Conservation (phyloP, 2,888 invertebrate species). For the Drosophila mercatorum region DNA sequence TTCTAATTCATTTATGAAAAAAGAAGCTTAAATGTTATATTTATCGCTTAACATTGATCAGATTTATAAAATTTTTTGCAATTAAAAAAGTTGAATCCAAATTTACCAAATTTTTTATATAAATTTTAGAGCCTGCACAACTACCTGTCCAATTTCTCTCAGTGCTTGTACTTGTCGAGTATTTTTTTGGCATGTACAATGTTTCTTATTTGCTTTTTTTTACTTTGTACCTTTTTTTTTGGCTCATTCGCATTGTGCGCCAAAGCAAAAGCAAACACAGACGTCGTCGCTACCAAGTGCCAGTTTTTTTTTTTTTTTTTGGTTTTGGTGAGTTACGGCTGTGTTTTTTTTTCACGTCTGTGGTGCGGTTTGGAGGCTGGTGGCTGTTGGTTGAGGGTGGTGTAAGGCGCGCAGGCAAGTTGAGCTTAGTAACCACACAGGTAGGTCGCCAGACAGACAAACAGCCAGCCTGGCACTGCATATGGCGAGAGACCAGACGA, state of each 20-base stretch:
- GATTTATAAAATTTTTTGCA: not conserved
- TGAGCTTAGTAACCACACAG: conserved; percentile 72
- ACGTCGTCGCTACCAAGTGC: conserved; percentile 70
- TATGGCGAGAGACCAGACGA: conserved; percentile 49
- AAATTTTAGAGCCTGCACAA: not conserved
- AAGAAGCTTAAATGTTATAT: not conserved
- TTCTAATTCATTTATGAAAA: too few relatives aligned
- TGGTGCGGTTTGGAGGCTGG: conserved; percentile 1
- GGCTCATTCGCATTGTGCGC: conserved; percentile 57
- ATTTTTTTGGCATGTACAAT: conserved; percentile 54
- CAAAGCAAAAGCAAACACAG: conserved; percentile 76
- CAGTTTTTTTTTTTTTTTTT: conserved; percentile 58
- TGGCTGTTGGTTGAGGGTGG: conserved; percentile 13
- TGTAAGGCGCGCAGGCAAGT: conserved; percentile 13
- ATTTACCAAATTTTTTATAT: not conserved
- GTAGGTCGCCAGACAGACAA: conserved; percentile 62
- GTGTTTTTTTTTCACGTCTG: conserved; percentile 35
- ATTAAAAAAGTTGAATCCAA: not conserved
- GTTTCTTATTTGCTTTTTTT: conserved; percentile 33
- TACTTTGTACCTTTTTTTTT: conserved; percentile 43
- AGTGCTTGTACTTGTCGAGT: conserved; percentile 48
- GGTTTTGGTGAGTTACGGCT: conserved; percentile 55
- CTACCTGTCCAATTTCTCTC: conserved; percentile 1
- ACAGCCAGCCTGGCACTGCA: conserved; percentile 21
- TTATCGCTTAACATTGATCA: not conserved